Base-by-base conservation (phyloP, 2,888 invertebrate genomes). In the Drosophila demipolita region DNA sequence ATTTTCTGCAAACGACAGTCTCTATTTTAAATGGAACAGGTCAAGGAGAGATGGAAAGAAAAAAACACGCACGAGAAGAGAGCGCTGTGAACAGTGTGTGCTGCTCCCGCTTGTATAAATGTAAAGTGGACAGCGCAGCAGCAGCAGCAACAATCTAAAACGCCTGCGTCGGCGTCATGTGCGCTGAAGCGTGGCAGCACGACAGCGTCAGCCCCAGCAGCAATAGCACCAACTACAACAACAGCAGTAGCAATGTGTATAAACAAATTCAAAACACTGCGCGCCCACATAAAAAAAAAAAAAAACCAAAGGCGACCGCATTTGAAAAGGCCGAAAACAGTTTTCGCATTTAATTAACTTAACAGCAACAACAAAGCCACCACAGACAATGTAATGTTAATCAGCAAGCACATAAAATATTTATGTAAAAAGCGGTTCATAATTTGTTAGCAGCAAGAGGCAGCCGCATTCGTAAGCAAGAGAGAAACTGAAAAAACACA, bases 271-370 rank as follows among this genome's bases (percentile, higher is more conserved):
- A 85, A 81, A 79, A 72, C 79, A 76, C 48, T 79, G 81, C 62
- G 86, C 85, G 85, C 87, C 85, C 85, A 85, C 85, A 85, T 87
- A 1, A 23, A 23, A 23, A 67, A 85, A n/a, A n/a, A n/a, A 87
- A 83, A 77, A 29, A 17, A n/a, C 36, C 61, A 58, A 66, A 67
- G 58, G 63, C 70, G 45, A 53, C 71, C 67, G 74, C 78, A 78
- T 83, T 82, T 78, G 23, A 76, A 88, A 86, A 73, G 67, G 66
- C 63, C 76, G 57, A 72, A 81, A 86, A 81, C 65, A 65, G 82
- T 78, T 84, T 85, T 76, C 79, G 72, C 87, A 82, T 87, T 89
- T 87, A 89, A 89, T 87, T 87, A 87, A 87, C 75, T 70, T 36
- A 59, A 66, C 72, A 73, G 58, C 57, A 68, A 38, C 49, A 60